Base-by-base conservation (phyloP, 2,888 invertebrate species). In the Dryocosmus kuriphilus region DNA sequence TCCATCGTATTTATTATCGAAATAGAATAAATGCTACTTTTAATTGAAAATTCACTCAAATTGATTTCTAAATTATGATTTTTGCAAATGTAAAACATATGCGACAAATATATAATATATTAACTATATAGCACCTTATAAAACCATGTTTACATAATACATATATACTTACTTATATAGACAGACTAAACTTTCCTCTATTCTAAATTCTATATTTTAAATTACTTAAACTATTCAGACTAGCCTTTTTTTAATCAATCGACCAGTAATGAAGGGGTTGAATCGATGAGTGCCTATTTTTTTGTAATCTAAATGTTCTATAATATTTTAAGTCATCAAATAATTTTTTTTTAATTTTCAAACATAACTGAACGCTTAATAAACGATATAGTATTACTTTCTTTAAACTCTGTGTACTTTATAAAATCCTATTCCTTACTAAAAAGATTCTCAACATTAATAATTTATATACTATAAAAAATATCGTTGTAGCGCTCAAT, bases 191-290 rank as follows among this genome's bases (percentile, higher is more conserved):
- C 3, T 27, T 57, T 57, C 6, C 27, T 27, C 14, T 22, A 57
- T 57, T 11, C 14, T 22, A 22, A 57, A 24, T 57, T 24, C 14
- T 57, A 57, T 27, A 24, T 57, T 57, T 57, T 57, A 14, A 27
- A 57, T 57, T 24, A 27, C 57, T 57, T 27, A 57, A 57, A 57
- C 24, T 57, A 57, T 27, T 57, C 24, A 57, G 57, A 57, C 57
- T 85, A 85, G 65, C 57, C 61, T 65, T 51, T 51, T 51, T 51
- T 22, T n/a, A n/a, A 51, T 51, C n/a, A n/a, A 51, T 51, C 51
- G n/a, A 51, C 51, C 51, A 51, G 51, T 51, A n/a, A 51, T 22
- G 9, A n/a, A 51, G n/a, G 9, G 51, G n/a, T 51, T n/a, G 8
- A n/a, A n/a, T n/a, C 9, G 9, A 51, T 7, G 51, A n/a, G n/a